Percentiles rank a stretch among this genome's conserved stretches.
Conservation (phyloP, 2,113 vertebrate species). For the Saccopteryx bilineata region DNA sequence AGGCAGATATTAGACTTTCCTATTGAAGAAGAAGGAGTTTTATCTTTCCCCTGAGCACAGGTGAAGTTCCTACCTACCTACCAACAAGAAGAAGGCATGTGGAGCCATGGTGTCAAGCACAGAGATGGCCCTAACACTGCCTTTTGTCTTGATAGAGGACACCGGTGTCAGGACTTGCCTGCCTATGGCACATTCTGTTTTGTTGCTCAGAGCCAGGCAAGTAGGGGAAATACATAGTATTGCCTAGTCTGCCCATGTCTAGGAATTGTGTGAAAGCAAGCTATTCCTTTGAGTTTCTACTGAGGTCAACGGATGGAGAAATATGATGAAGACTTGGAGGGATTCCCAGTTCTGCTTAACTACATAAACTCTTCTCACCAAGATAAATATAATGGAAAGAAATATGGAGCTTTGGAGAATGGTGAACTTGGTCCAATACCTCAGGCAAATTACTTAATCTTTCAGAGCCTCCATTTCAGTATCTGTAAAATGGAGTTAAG, state of each 20-base stretch:
- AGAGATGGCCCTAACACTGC: too few relatives aligned
- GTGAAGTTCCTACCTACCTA: background rate
- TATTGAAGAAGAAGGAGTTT: background rate
- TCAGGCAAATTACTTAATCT: conserved; percentile 40
- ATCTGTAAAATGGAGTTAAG: conserved; percentile 36
- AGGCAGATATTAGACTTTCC: background rate
- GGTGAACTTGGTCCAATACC: background rate
- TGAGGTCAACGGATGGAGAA: conserved; percentile 21
- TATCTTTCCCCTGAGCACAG: background rate
- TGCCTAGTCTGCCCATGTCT: background rate
- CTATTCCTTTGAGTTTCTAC: conserved; percentile 3
- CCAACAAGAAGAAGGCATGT: background rate
- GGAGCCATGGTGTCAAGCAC: background rate
- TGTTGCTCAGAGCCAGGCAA: background rate
- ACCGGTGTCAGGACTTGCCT: background rate
- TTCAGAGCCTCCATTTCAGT: conserved; percentile 25
- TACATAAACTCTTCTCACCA: background rate
- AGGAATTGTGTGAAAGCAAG: background rate
- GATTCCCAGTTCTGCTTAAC: background rate
- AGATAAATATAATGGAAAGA: background rate
- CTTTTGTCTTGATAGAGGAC: background rate
- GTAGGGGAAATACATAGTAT: background rate
- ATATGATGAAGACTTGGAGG: background rate
- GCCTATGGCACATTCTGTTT: background rate
- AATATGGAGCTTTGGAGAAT: background rate